Evolutionary conservation across 2,113 vertebrate species (phyloP), one percentile per base, ranked within the genome.

Genomic region (Symphodus melops): DNA sequence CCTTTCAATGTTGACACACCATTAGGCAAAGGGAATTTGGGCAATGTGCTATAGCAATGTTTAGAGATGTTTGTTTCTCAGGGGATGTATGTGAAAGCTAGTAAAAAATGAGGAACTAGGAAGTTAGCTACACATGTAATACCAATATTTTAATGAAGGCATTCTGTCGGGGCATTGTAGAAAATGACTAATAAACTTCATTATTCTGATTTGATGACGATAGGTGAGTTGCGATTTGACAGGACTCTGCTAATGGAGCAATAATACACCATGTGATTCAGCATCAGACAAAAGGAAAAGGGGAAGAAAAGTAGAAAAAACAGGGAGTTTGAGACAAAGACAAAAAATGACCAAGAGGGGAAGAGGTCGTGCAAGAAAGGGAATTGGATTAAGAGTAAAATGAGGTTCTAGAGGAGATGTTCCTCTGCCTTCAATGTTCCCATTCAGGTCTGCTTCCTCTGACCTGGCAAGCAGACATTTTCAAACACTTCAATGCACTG

Each of bases 1-100:
- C 52, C 78, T 76, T 70, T 82, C 62, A 33, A 49, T 84, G 85
- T 75, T 87, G 77, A 89, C 86, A 83, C 84, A 54, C 87, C 87
- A 90, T 93, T 90, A 90, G 73, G 83, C 85, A 83, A 51, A 72
- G 68, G 79, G 74, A 79, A 74, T 85, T 80, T 87, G 84, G 85
- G 48, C 88, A 91, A 90, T 91, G 86, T 77, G 57, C 85, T 85
- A 66, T 75, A 75, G 48, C 64, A 71, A 72, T 5, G 51, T 72
- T 84, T 84, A 64, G 56, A 48, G 65, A 75, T 73, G 63, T 65
- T 48, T 48, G 53, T 51, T 70, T 85, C 64, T 83, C 55, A 77
- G 48, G 48, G 41, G 62, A 67, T 12, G 19, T 69, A 60, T 39
- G 19, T 10, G 3, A 60, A 58, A 72, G 61, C 21, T 21, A 72